These are phyloP conservation scores for Glandiceps talaboti DNA, from an alignment of 53 echinoderm and acorn worm species.

Conservation along the genomic window DNA sequence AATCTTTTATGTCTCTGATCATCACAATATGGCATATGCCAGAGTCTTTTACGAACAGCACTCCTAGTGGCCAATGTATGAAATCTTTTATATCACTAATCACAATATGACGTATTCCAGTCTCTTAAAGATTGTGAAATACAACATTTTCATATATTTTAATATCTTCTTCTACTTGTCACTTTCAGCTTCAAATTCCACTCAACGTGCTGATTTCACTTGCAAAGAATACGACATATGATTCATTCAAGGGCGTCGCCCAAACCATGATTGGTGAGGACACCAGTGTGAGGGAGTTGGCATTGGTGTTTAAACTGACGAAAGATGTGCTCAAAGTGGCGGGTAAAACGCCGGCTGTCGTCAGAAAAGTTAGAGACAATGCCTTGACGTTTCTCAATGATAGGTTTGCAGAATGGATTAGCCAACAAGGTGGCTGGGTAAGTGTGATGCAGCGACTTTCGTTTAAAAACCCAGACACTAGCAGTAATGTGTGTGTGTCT, in stretches of 20 bases:
- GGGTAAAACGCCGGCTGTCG: slow-evolving; percentile 48
- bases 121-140: too few relatives aligned
- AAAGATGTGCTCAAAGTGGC: slow-evolving; percentile 86
- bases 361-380: slow-evolving; percentile 78
- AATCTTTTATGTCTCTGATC: too few relatives aligned
- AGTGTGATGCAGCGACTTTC: too few relatives aligned
- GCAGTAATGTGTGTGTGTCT: too few relatives aligned
- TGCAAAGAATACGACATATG: slow-evolving; percentile 62
- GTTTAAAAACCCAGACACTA: too few relatives aligned
- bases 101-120: too few relatives aligned
- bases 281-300: slow-evolving; percentile 68
- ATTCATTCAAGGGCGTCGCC: slow-evolving; percentile 66
- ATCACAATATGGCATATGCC: too few relatives aligned
- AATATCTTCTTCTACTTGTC: too few relatives aligned
- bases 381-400: slow-evolving; percentile 77
- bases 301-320: slow-evolving; percentile 92
- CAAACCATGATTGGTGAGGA: slow-evolving; percentile 71
- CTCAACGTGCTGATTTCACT: slow-evolving; percentile 29
- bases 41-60: too few relatives aligned
- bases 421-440: slow-evolving; percentile 98
- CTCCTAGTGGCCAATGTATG: too few relatives aligned
- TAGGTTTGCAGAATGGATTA: slow-evolving; percentile 87
- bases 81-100: too few relatives aligned
- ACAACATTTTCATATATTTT: too few relatives aligned
- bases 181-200: not conserved